Base-by-base conservation (phyloP, 1,140 invertebrate species). In the Vanessa tameamea region DNA sequence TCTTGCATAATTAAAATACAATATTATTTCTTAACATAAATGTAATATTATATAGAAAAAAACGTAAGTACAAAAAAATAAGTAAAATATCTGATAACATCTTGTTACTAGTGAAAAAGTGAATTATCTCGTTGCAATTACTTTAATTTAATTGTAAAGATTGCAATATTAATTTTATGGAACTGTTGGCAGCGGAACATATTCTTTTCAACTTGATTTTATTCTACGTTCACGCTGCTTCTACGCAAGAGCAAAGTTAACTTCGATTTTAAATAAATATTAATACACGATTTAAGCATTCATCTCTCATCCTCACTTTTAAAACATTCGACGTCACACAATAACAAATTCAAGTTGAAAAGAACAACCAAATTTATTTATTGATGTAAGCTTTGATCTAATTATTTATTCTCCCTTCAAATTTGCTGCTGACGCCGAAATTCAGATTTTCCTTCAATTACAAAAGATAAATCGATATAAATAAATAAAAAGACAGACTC, bases 191-290 rank as follows among this genome's bases (percentile, higher is more conserved):
- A 86, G 85, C 69, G 78, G 78, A 85, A 78, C 71, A 78, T 76
- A 72, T 69, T 85, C 86, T 89, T 89, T 88, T 87, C 88, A 90
- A 91, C 88, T 90, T 91, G 85, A 91, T 78, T 59, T 66, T 51
- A 64, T 71, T 69, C 14, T 55, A 63, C 69, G 48, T 68, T 73
- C 81, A 83, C 81, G 64, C 73, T 75, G 77, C 81, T 82, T 83
- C 51, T 31, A 51, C 66, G 64, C 73, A 59, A 47, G n/a, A 57
- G 65, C 76, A 79, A 68, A 55, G 5, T 47, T 61, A 67, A 50
- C 23, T 69, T 68, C 6, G 11, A 69, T 47, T 67, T 67, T 70
- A 68, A 53, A 63, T 61, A 13, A 76, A 48, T 73, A 55, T 64
- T 72, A 43, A 31, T 20, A 55, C 57, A 68, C 20, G 16, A 68